Percentiles rank a stretch among this genome's conserved stretches.
Evolutionary conservation across 1,140 invertebrate genomes (phyloP).

Genomic region (Drosophila cardini): DNA sequence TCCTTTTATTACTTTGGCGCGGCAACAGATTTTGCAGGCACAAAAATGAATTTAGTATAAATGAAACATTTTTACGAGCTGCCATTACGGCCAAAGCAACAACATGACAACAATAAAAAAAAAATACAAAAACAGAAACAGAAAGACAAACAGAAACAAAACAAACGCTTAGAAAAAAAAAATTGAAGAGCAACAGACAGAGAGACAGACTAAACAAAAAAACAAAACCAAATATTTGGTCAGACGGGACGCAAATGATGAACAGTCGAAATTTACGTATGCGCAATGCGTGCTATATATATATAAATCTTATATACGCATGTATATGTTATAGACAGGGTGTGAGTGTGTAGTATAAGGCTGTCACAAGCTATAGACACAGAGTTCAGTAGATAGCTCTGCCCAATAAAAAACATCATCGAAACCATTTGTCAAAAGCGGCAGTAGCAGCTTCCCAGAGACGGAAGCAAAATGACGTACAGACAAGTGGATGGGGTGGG

Average conservation of each 20-base stretch:
- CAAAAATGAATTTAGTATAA: conserved; percentile 83
- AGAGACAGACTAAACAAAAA: conserved; percentile 17
- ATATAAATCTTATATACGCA: conserved; percentile 22
- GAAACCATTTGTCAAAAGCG: conserved; percentile 80
- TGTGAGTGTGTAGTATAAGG: conserved; percentile 28
- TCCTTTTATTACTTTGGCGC: conserved; percentile 81
- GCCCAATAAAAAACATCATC: conserved; percentile 82
- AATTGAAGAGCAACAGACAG: conserved; percentile 32
- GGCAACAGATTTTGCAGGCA: conserved; percentile 79
- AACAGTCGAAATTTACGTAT: conserved; percentile 67
- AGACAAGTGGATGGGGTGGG: too few species aligned
- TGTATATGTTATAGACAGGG: background rate
- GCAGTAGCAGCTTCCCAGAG: conserved; percentile 42
- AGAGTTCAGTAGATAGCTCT: conserved; percentile 69
- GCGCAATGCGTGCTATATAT: conserved; percentile 50
- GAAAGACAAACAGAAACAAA: conserved; percentile 38
- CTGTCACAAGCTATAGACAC: conserved; percentile 61
- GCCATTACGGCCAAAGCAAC: conserved; percentile 77
- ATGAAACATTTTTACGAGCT: conserved; percentile 83
- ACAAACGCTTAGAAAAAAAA: conserved; percentile 11
- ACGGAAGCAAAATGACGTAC: conserved; percentile 6
- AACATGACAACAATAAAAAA: conserved; percentile 81
- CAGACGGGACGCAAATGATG: conserved; percentile 55
- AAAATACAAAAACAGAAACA: conserved; percentile 31
- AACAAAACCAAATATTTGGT: conserved; percentile 64